phyloP scores from a whole-genome alignment of 2,797 vertebrate genomes.

The Nyctibius grandis region DNA sequence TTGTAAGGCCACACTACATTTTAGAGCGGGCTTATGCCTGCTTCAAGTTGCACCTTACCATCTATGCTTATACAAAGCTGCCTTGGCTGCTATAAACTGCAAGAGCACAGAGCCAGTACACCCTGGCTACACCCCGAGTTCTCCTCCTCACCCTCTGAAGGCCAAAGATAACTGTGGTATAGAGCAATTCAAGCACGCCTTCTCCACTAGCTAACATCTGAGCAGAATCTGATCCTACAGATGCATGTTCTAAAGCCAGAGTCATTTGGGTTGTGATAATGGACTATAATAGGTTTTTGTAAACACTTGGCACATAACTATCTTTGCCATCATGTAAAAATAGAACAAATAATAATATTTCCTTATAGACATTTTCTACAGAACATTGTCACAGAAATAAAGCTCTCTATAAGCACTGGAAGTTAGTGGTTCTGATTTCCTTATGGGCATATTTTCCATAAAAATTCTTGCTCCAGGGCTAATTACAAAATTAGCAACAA shows the following conservation, averaged over 20 bases:
- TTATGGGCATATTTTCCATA: background rate
- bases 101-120: background rate
- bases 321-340: background rate
- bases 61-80: background rate
- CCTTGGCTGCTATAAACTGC: background rate
- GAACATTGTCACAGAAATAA: background rate
- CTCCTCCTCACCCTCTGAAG: background rate
- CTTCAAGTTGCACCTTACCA: background rate
- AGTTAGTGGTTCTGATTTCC: background rate
- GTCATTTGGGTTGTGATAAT: background rate
- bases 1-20: background rate
- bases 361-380: background rate
- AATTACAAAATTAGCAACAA: conserved; percentile 39
- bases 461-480: background rate
- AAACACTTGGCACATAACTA: background rate
- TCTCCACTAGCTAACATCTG: background rate
- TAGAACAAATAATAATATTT: background rate
- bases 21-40: background rate
- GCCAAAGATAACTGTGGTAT: background rate
- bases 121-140: background rate
- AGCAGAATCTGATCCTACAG: background rate
- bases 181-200: background rate
- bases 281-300: background rate
- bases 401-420: background rate
- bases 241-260: background rate